A percentile compares a stretch with the other conserved stretches of the same genome.
These are phyloP conservation scores for Pandemis heparana DNA, from an alignment of 2,888 invertebrate species.

Conservation along the genomic window DNA sequence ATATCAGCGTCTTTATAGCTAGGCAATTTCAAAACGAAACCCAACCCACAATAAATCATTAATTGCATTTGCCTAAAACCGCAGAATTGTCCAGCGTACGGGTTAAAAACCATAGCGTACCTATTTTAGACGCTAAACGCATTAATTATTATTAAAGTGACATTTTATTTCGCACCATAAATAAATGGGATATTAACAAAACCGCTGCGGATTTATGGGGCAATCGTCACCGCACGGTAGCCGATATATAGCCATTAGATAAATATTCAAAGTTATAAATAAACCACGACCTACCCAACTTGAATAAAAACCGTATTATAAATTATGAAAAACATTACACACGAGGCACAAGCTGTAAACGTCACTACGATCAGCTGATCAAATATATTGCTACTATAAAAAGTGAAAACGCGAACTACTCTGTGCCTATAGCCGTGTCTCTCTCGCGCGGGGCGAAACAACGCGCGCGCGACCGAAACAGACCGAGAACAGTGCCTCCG, in stretches of 20 bases:
- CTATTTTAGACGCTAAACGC: constrained; percentile 39
- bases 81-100: constrained; percentile 31
- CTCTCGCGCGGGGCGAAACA: constrained; percentile 52
- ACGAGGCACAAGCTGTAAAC: constrained; percentile 78
- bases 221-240: constrained; percentile 50
- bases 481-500: constrained; percentile 63
- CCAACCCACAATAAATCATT: constrained; percentile 30
- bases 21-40: constrained; percentile 7
- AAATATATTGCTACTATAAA: constrained; percentile 86
- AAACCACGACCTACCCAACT: constrained; percentile 80
- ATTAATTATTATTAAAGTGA: constrained; percentile 43
- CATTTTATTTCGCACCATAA: constrained; percentile 41
- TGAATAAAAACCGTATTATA: constrained; percentile 79
- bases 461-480: constrained; percentile 58
- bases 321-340: constrained; percentile 84
- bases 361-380: constrained; percentile 85
- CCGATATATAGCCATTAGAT: constrained; percentile 60
- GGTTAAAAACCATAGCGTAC: constrained; percentile 34
- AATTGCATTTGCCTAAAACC: constrained; percentile 34
- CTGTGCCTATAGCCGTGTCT: constrained; percentile 66
- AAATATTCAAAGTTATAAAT: constrained; percentile 78
- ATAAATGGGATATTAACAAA: constrained; percentile 45
- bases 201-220: constrained; percentile 54
- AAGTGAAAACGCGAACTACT: constrained; percentile 84
- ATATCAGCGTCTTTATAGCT: neutral